These are phyloP conservation scores for Ceyx margarethae DNA, from an alignment of 2,113 vertebrate genomes.

Conservation along the genomic window DNA sequence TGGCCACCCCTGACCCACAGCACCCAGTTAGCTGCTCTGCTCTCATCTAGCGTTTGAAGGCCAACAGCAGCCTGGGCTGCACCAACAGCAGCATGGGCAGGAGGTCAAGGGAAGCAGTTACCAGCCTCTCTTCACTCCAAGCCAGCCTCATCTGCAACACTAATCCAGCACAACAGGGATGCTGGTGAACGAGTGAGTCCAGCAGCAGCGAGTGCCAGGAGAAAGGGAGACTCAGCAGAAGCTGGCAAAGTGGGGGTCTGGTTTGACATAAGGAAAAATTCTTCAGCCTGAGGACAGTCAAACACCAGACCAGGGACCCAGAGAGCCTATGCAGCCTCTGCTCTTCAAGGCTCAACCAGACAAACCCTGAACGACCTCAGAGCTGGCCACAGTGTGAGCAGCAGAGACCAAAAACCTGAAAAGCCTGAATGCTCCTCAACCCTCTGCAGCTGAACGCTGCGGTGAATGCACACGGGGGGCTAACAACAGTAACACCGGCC, in stretches of 20 bases:
- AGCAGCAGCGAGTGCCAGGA: rapidly evolving
- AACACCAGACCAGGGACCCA: neutral
- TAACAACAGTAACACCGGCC: rapidly evolving
- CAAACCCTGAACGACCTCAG: neutral
- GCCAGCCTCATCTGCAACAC: neutral
- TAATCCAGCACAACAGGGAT: neutral
- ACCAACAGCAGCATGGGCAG: neutral
- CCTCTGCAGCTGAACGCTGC: neutral
- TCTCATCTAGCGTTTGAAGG: neutral
- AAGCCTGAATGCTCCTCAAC: rapidly evolving
- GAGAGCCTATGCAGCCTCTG: neutral
- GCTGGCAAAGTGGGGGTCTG: neutral
- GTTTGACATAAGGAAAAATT: neutral
- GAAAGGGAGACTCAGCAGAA: neutral
- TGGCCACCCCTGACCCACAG: neutral
- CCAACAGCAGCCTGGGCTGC: neutral
- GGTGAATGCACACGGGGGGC: rapidly evolving
- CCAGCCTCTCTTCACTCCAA: neutral
- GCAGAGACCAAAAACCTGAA: neutral
- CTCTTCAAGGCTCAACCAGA: neutral
- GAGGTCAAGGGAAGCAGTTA: neutral
- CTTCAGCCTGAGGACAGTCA: neutral
- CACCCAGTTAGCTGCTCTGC: neutral
- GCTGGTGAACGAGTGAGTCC: rapidly evolving
- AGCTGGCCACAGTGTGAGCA: neutral